Base-by-base conservation (phyloP, 2,888 invertebrate genomes). In the Drosophila tripunctata region DNA sequence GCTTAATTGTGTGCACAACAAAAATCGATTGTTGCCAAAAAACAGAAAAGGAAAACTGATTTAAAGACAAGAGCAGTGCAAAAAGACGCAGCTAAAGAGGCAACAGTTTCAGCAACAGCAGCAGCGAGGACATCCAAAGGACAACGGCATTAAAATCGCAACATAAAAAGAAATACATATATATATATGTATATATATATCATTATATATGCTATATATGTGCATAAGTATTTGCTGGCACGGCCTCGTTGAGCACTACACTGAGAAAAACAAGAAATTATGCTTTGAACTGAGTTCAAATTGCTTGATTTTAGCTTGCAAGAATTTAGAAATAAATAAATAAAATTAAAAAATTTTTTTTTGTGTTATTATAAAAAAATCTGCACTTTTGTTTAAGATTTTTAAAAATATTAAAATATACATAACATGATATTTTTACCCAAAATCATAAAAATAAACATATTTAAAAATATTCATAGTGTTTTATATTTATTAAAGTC, bases 81-180 rank as follows among this genome's bases (percentile, higher is more conserved):
- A n/a, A n/a, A n/a, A n/a, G n/a, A n/a, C n/a, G 22, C 31, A 7
- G n/a, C n/a, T 17, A 6, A 19, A 15, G 17, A 15, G 35, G 17
- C 33, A 6, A 7, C 33, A 33, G 36, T 10, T 15, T 14, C 35
- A 36, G 8, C 4, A 22, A 21, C 33, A 22, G 40, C 44, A 27
- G 14, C 41, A n/a, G 24, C 58, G 60, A 75, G 73, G 50, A 63
- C 73, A 60, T 38, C 45, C 74, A 67, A 61, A 75, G 75, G 93
- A 75, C 75, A 75, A 61, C 67, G 58, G 56, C 60, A 52, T 47
- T 52, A 45, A 50, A 72, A 54, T 56, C 40, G 58, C 64, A 67
- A 56, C 75, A 75, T 71, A 58, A 64, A 64, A 67, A 65, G 17
- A 60, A 55, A 54, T 56, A 55, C 22, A 21, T 50, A 45, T 50